Evolutionary conservation across 2,888 invertebrate species (phyloP).

Genomic region (Ectropis crepuscularia): DNA sequence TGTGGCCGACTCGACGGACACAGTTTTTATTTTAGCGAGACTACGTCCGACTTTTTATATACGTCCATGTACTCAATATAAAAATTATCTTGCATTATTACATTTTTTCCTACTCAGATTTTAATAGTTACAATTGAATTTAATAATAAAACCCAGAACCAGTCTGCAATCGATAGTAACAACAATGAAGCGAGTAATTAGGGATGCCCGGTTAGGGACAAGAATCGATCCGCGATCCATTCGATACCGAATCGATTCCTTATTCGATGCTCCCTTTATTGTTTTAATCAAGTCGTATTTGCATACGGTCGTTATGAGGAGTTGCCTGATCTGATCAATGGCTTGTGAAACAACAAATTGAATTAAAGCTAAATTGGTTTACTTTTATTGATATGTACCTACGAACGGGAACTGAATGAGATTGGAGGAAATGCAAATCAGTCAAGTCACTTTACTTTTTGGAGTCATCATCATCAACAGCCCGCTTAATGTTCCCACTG

Average conservation of each 20-base stretch:
- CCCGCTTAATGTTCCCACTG: no score
- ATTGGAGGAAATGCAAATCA: no score
- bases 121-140: neutral
- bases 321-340: constrained; percentile 25
- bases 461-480: no score
- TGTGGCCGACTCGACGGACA: no score
- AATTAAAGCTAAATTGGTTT: constrained; percentile 5
- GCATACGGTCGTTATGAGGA: constrained; percentile 38
- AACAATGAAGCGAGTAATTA: constrained; percentile 77
- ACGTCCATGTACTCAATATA: no score
- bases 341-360: constrained; percentile 23
- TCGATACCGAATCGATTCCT: constrained; percentile 70
- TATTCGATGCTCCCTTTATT: constrained; percentile 72
- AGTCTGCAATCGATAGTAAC: constrained; percentile 61
- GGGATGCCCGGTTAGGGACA: constrained; percentile 76
- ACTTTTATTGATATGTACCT: no score
- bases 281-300: constrained; percentile 75
- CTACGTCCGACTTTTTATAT: no score
- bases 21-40: no score
- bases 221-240: constrained; percentile 71
- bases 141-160: constrained; percentile 5
- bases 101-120: neutral
- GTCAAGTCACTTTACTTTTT: no score
- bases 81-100: no score
- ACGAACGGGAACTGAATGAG: no score